Conservation (phyloP, 2,797 vertebrate genomes). For the Prionace glauca region DNA sequence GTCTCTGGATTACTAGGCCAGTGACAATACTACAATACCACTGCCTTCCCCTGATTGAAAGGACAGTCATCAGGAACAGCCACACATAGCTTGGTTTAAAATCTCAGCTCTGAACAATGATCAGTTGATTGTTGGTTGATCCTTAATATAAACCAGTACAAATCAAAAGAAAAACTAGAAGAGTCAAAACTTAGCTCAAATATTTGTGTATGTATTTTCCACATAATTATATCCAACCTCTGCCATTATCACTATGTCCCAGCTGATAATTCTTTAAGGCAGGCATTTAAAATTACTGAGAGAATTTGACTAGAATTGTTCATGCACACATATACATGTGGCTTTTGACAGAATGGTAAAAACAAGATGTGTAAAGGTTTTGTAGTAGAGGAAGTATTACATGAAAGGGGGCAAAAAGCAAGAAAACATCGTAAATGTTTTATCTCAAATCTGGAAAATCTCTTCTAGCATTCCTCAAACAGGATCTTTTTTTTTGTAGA, state of each 20-base stretch:
- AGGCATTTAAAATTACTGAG: background rate
- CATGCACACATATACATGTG: background rate
- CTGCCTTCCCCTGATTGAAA: too few species aligned
- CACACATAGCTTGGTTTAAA: too few species aligned
- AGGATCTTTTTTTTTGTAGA: background rate
- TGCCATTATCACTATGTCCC: background rate
- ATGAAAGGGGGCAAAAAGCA: background rate
- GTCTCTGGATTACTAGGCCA: too few species aligned
- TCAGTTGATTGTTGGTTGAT: too few species aligned
- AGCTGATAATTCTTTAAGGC: background rate
- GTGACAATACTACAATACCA: too few species aligned
- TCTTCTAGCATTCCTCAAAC: background rate
- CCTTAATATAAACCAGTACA: too few species aligned
- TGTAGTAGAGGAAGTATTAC: background rate
- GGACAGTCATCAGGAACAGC: too few species aligned
- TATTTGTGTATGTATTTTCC: background rate
- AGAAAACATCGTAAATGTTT: background rate
- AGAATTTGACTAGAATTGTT: background rate
- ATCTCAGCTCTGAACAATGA: too few species aligned
- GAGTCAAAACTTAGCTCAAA: too few species aligned
- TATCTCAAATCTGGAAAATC: background rate
- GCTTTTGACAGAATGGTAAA: background rate
- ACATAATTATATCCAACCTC: background rate
- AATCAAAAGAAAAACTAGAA: too few species aligned
- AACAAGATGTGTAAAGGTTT: background rate